Evolutionary conservation across 2,797 vertebrate species (phyloP).

Genomic region (Otolemur crassicaudatus): DNA sequence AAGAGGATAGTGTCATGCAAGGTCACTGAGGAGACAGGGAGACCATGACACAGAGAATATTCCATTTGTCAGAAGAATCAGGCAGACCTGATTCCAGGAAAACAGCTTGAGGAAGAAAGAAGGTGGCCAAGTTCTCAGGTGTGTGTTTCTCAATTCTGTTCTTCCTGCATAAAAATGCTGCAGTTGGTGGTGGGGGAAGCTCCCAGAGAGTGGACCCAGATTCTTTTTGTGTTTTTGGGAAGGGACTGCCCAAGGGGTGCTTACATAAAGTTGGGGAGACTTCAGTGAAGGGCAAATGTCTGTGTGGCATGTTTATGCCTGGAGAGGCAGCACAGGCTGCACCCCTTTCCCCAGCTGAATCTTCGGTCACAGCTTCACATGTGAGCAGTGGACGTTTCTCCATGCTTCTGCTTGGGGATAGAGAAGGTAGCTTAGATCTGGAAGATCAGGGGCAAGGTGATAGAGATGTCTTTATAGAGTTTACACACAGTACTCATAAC

Average conservation of each 20-base stretch:
- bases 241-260: neutral
- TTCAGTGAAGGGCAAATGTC: too few relatives aligned
- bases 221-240: neutral
- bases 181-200: neutral
- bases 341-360: too few relatives aligned
- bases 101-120: neutral
- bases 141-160: neutral
- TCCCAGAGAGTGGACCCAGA: neutral
- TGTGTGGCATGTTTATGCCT: neutral
- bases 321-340: rapidly evolving
- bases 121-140: neutral
- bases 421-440: neutral
- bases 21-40: neutral
- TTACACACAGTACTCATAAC: neutral
- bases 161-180: neutral
- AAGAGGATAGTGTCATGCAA: neutral
- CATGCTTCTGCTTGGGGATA: neutral
- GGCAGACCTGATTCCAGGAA: neutral
- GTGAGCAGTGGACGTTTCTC: neutral
- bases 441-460: neutral
- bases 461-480: neutral
- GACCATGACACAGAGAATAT: neutral
- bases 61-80: too few relatives aligned
- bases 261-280: too few relatives aligned
- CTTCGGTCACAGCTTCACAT: neutral